These are phyloP conservation scores for Scytalopus superciliaris DNA, from an alignment of 2,113 vertebrate species.

Conservation along the genomic window DNA sequence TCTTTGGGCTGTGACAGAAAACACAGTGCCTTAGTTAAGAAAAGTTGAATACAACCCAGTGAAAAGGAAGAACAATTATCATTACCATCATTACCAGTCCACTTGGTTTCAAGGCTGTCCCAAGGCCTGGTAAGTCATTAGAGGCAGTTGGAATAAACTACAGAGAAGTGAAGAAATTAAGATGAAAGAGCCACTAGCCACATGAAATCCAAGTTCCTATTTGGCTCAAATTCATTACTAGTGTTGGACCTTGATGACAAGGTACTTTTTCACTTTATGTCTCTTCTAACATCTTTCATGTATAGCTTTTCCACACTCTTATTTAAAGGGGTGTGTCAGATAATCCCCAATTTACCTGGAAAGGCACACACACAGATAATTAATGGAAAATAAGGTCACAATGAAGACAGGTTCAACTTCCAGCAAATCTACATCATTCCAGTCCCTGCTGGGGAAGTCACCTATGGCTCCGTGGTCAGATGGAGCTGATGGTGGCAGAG, in stretches of 20 bases:
- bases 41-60: neutral
- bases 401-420: neutral
- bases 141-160: neutral
- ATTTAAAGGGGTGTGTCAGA: neutral
- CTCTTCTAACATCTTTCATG: neutral
- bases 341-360: neutral
- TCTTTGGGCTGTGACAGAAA: neutral
- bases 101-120: neutral
- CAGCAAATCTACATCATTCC: rapidly evolving
- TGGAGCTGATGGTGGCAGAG: neutral
- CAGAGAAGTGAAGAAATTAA: neutral
- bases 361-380: neutral
- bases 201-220: neutral
- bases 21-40: neutral
- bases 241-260: neutral
- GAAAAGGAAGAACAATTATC: neutral
- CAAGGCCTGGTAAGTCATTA: neutral
- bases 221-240: neutral
- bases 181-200: neutral
- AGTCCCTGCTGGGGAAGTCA: neutral
- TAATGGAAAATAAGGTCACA: neutral
- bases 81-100: neutral
- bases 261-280: neutral
- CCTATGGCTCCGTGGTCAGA: neutral
- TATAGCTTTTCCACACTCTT: neutral